Conservation (phyloP, 2,888 invertebrate genomes). For the Melangyna quadrimaculata region DNA sequence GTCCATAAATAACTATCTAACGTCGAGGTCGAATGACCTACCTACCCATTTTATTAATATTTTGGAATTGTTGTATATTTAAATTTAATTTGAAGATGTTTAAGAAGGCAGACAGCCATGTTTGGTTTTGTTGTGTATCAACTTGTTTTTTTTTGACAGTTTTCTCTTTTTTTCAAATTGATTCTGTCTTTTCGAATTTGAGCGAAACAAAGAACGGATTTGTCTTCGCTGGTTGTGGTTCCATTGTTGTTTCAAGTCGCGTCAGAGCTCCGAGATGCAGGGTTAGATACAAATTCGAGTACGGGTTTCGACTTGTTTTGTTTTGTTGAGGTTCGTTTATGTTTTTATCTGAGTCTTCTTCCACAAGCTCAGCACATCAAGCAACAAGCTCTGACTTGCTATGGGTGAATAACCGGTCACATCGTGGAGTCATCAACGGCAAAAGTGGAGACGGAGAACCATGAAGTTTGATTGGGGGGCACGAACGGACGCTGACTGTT, state of each 20-base stretch:
- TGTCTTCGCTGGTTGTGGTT: neutral
- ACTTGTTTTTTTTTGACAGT: slow-evolving; percentile 7
- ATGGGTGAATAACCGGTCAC: slow-evolving; percentile 71
- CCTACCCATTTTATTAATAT: slow-evolving; percentile 30
- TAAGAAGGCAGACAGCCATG: slow-evolving; percentile 7
- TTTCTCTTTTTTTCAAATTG: slow-evolving; percentile 35
- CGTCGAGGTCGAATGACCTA: slow-evolving; percentile 46
- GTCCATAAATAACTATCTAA: slow-evolving; percentile 13
- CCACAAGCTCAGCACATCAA: neutral
- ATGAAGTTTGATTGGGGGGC: slow-evolving; percentile 44
- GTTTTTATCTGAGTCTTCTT: slow-evolving; percentile 56
- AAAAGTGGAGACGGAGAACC: slow-evolving; percentile 43
- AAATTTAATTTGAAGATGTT: neutral
- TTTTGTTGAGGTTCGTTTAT: slow-evolving; percentile 52
- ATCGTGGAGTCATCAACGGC: slow-evolving; percentile 60
- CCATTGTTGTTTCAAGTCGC: slow-evolving; percentile 4
- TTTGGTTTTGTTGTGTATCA: slow-evolving; percentile 36
- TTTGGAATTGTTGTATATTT: slow-evolving; percentile 30
- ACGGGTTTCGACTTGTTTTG: slow-evolving; percentile 43
- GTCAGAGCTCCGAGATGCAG: neutral
- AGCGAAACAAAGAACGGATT: slow-evolving; percentile 56
- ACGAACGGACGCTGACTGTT: neutral
- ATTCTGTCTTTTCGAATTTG: slow-evolving; percentile 33
- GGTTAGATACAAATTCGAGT: slow-evolving; percentile 16
- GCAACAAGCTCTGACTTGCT: slow-evolving; percentile 32